Conservation (phyloP, 1,140 invertebrate genomes). For the Apocrypta bakeri region DNA sequence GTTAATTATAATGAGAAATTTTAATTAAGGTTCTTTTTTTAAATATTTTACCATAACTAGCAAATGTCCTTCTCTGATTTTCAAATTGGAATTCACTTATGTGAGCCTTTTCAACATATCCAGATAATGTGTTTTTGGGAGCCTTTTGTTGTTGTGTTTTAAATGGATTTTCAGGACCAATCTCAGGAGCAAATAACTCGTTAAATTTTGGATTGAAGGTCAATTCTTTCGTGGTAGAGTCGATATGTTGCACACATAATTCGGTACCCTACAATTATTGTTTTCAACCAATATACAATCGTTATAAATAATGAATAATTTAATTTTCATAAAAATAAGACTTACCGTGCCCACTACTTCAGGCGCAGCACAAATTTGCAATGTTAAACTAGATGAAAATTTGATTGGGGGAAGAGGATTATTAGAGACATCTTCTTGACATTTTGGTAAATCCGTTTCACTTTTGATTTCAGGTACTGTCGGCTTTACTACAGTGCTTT, state of each 20-base stretch:
- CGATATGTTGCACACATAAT: constrained; percentile 78
- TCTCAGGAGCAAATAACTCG: constrained; percentile 93
- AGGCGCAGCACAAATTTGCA: constrained; percentile 86
- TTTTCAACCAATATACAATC: background rate
- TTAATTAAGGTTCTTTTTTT: background rate
- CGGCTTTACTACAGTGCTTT: constrained; percentile 61
- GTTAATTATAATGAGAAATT: constrained; percentile 8
- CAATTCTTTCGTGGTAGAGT: constrained; percentile 87
- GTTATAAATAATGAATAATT: background rate
- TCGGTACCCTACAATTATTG: constrained; percentile 72
- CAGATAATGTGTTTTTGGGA: constrained; percentile 93
- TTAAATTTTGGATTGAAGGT: constrained; percentile 96
- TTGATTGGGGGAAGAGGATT: constrained; percentile 7
- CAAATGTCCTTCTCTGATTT: constrained; percentile 96
- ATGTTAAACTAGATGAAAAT: constrained; percentile 70
- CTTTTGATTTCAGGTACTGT: background rate
- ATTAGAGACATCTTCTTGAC: constrained; percentile 9
- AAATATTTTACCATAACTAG: constrained; percentile 84
- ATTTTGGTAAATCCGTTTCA: constrained; percentile 31
- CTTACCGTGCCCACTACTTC: constrained; percentile 85
- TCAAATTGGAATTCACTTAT: constrained; percentile 99
- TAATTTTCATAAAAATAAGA: constrained; percentile 42
- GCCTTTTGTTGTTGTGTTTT: constrained; percentile 92
- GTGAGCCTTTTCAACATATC: constrained; percentile 95
- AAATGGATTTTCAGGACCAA: constrained; percentile 94